phyloP scores from a whole-genome alignment of 2,797 vertebrate genomes.

The Anolis apletophallus region DNA sequence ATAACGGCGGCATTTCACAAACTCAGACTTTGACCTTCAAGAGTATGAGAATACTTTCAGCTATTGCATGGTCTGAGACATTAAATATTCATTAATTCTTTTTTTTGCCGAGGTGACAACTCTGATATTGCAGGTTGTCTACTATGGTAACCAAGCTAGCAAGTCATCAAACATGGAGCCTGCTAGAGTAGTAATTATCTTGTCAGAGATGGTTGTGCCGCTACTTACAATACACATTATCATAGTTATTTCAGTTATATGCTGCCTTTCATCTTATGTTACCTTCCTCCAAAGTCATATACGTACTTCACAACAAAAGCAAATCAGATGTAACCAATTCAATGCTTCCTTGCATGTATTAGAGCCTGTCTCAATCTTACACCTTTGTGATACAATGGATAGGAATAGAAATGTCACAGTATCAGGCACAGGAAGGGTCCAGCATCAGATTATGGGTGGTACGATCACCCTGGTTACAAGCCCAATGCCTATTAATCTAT shows the following conservation, averaged over 20 bases:
- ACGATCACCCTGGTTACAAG: background rate
- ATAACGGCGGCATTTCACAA: conserved; percentile 48
- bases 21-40: conserved; percentile 65
- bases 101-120: conserved; percentile 51
- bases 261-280: conserved; percentile 17
- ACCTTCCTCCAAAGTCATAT: conserved; percentile 11
- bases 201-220: conserved; percentile 45
- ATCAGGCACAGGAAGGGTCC: background rate
- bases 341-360: conserved; percentile 2
- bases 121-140: conserved; percentile 62
- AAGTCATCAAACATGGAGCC: conserved; percentile 48
- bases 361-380: background rate
- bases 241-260: conserved; percentile 24
- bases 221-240: background rate
- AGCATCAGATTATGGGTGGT: background rate
- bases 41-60: conserved; percentile 52
- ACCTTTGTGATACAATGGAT: background rate
- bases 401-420: background rate
- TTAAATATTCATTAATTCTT: conserved; percentile 63
- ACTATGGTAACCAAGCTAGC: conserved; percentile 59
- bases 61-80: conserved; percentile 54
- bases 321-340: background rate
- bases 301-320: background rate
- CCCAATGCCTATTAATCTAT: background rate
- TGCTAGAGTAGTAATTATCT: conserved; percentile 37